Evolutionary conservation across 2,888 invertebrate genomes (phyloP), one percentile per base, ranked within the genome.

Genomic region (Callyntrura sp.): DNA sequence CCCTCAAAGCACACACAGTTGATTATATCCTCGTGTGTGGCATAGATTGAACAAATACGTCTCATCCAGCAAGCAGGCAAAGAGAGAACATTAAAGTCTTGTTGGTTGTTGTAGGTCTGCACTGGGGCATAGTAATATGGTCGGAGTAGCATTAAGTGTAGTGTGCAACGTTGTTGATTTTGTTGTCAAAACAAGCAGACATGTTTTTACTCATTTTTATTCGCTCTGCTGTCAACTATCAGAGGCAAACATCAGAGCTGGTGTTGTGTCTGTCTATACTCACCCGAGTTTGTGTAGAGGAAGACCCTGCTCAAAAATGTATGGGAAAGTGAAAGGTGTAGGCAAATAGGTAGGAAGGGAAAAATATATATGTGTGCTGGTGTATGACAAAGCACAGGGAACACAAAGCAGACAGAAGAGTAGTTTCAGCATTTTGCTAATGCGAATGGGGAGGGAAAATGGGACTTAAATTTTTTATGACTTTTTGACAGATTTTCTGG

Each of bases 401-500:
- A 5, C 23, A 14, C 17, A 60, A 4, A 60, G 60, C 11, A 51
- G 12, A 51, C 35, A 35, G 28, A 35, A 3, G n/a, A 12, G 4
- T 28, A n/a, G 25, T n/a, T n/a, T n/a, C n/a, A n/a, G 68, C 35
- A 68, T 68, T 68, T 35, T 35, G n/a, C 68, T 28, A 68, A 28
- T 68, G n/a, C 35, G 68, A 14, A 68, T n/a, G 45, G 45, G 14
- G 20, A 43, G 43, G 55, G 20, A 65, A n/a, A 79, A 65, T 57
- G 35, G 65, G 17, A 48, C 20, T 51, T 86, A 51, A 85, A 79
- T 65, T 65, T 86, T 86, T 86, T 86, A 86, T 65, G 86, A 79
- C 79, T 79, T 68, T 85, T 86, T 86, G 86, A 86, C 86, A 86
- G 86, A 79, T 65, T 86, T 51, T 79, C 55, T n/a, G 14, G 23